A percentile compares a stretch with the other conserved stretches of the same genome.
These are phyloP conservation scores for Pantherophis alleghaniensis DNA, from an alignment of 2,797 vertebrate genomes.

Conservation along the genomic window DNA sequence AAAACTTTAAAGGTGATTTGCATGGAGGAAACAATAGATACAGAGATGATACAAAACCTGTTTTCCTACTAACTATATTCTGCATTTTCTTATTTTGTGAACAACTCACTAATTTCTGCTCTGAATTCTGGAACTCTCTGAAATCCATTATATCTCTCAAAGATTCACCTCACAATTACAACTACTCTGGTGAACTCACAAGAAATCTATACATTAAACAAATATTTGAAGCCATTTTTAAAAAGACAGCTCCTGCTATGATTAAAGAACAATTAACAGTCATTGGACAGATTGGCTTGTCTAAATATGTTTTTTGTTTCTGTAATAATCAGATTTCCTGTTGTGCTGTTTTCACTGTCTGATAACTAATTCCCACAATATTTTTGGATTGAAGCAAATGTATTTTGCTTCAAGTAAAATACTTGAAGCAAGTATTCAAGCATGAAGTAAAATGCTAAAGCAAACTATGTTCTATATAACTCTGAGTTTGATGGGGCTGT, in stretches of 20 bases:
- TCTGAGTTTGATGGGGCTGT: neutral
- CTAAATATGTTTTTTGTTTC: neutral
- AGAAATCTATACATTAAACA: neutral
- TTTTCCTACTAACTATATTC: too few species aligned
- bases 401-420: neutral
- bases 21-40: neutral
- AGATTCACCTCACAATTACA: neutral
- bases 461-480: neutral
- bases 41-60: too few species aligned
- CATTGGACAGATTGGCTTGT: neutral
- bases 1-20: neutral
- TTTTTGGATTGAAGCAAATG: neutral
- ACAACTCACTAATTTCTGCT: neutral
- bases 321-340: neutral
- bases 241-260: neutral
- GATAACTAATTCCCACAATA: neutral
- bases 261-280: neutral
- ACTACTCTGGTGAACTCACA: neutral
- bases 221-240: neutral
- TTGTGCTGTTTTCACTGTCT: neutral
- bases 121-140: neutral
- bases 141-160: neutral
- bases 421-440: too few species aligned
- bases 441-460: neutral
- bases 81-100: neutral